Conservation (phyloP, 2,113 vertebrate genomes). For the Hystrix brachyura region DNA sequence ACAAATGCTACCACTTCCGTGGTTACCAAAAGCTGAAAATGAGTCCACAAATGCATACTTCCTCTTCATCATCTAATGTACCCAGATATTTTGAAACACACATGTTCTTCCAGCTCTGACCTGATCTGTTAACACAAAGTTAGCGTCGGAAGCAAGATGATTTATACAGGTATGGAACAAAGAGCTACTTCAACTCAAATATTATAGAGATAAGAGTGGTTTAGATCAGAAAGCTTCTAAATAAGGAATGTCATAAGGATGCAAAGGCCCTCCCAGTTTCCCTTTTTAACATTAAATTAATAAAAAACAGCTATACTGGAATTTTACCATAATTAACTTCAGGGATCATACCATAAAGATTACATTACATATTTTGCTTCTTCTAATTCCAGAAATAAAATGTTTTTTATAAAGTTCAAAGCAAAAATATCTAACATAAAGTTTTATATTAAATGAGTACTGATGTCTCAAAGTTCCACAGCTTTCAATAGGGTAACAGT, state of each 20-base stretch:
- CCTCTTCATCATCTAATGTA: background rate
- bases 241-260: background rate
- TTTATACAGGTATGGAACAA: background rate
- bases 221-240: conserved; percentile 39
- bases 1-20: background rate
- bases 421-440: conserved; percentile 20
- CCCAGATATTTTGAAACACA: conserved; percentile 20
- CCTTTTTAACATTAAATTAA: conserved; percentile 61
- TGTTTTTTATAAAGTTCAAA: conserved; percentile 37
- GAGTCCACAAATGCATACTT: background rate
- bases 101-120: background rate
- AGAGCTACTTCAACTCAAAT: conserved; percentile 10
- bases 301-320: conserved; percentile 56
- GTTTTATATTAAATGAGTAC: background rate
- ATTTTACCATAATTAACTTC: conserved; percentile 47
- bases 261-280: background rate
- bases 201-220: conserved; percentile 42
- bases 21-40: conserved; percentile 8
- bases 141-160: conserved; percentile 51
- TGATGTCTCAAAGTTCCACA: background rate
- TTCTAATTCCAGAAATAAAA: conserved; percentile 41
- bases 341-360: conserved; percentile 14
- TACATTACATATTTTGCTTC: background rate
- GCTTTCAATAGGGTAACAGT: conserved; percentile 17
- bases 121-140: conserved; percentile 35